Conservation (phyloP, 35 echinoderm and acorn worm species). For the Strongylocentrotus purpuratus region DNA sequence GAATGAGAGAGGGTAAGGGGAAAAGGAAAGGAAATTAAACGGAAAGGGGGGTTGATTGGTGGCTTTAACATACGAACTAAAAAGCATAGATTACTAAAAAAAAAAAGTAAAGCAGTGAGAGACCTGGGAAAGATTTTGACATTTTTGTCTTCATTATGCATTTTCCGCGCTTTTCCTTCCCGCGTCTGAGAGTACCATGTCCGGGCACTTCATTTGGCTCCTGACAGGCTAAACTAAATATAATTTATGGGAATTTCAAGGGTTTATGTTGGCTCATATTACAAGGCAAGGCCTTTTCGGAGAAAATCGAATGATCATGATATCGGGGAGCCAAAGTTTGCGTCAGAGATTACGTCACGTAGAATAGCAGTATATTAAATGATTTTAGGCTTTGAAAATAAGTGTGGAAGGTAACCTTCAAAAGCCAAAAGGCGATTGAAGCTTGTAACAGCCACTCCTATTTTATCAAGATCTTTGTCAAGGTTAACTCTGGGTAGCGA, state of each 20-base stretch:
- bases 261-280: neutral
- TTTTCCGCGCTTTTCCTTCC: neutral
- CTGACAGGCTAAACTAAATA: neutral
- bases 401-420: neutral
- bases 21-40: neutral
- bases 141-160: neutral
- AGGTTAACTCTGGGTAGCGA: neutral
- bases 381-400: neutral
- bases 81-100: no score
- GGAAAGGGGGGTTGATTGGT: neutral
- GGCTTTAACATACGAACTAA: no score
- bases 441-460: neutral
- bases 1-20: neutral
- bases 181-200: neutral
- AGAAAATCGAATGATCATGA: neutral
- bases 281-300: neutral
- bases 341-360: neutral
- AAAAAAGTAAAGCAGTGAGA: neutral
- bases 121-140: neutral
- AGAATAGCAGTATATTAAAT: neutral
- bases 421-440: neutral
- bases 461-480: neutral
- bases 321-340: neutral
- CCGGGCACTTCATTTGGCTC: neutral
- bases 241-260: constrained; percentile 8